phyloP scores from a whole-genome alignment of 2,113 vertebrate species.

The Microtus oregoni region DNA sequence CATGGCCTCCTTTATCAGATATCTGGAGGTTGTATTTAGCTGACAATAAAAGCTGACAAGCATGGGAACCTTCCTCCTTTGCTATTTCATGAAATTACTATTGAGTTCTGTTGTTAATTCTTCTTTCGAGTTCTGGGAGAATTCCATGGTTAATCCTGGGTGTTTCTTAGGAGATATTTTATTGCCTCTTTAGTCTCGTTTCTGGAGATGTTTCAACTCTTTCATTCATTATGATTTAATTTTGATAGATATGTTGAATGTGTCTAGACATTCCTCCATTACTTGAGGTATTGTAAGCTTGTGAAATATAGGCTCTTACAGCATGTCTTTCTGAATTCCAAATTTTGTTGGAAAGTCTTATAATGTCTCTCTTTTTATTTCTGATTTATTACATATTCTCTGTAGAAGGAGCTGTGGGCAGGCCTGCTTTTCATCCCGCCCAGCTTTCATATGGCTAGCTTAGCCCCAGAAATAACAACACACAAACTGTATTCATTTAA shows the following conservation, averaged over 20 bases:
- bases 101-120: background rate
- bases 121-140: background rate
- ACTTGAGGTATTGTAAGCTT: background rate
- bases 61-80: background rate
- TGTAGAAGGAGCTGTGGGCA: too few relatives aligned
- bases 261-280: background rate
- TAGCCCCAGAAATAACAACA: too few relatives aligned
- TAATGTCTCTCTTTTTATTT: background rate
- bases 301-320: background rate
- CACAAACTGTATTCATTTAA: too few relatives aligned
- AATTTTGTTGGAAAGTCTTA: background rate
- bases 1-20: too few relatives aligned
- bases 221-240: background rate
- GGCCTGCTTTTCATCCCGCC: too few relatives aligned
- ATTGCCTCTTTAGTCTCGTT: background rate
- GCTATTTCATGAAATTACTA: background rate
- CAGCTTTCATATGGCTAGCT: fast-evolving
- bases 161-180: background rate
- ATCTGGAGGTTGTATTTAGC: too few relatives aligned
- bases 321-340: background rate
- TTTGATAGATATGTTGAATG: background rate
- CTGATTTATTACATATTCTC: background rate
- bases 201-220: background rate
- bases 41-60: background rate
- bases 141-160: background rate